Evolutionary conservation across 2,888 invertebrate genomes (phyloP), one percentile per base, ranked within the genome.

Genomic region (Parochlus steinenii): DNA sequence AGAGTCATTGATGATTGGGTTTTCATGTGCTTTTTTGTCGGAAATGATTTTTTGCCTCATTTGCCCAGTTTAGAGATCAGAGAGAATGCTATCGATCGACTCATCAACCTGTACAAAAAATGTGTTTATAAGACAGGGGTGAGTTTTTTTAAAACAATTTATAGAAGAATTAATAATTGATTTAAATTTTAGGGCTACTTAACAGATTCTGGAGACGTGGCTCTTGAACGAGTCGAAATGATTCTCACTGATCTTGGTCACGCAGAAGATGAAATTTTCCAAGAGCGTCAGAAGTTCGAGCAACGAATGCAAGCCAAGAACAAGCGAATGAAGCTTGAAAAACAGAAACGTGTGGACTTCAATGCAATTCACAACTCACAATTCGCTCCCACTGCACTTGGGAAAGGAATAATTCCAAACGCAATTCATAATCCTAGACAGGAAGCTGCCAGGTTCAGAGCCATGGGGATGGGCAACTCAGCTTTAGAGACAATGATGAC

Each of bases 11-110:
- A 98, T 53, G 98, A 99, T 61, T 99, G 97, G 97, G 97, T 80
- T 5, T 77, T 77, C 50, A 93, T 98, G 90, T 98, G 98, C 54
- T 98, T 99, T 64, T 98, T 98, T 60, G 95, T 97, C 33, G 98
- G 98, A 31, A 98, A 98, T 53, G 98, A 98, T 62, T 98, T 98
- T 55, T 58, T 98, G 47, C 98, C 98, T 0, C 98, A 99, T 65
- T 65, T 98, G 44, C 98, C 98, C 4, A 93, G 93, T 33, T 62
- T 98, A 46, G 97, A 98, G 67, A 98, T 99, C 50, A 68, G 93
- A 31, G 95, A 97, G 63, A 85, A 83, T 1, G 95, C 98, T 0
- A 93, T 98, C 31, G 97, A 98, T 58, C 65, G 93, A 35, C 69
- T 98, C 12, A 79, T 98, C 5, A 75, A 69, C 45, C 61, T 98